Evolutionary conservation across 2,113 vertebrate genomes (phyloP).

Genomic region (Tachuris rubrigastra): DNA sequence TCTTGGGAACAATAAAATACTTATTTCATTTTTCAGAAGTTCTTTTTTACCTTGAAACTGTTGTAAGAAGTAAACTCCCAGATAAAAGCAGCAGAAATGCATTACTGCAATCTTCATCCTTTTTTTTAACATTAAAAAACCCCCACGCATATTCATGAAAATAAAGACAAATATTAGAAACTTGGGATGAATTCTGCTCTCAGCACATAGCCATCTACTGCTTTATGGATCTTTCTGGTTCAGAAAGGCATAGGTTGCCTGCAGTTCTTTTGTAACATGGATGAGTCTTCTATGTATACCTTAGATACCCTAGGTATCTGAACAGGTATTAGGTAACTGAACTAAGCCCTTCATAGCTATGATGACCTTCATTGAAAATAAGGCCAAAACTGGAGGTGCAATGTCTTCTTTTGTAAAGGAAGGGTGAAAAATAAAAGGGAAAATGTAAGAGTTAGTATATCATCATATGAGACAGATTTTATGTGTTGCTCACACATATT

Average conservation of each 20-base stretch:
- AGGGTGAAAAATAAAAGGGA: neutral
- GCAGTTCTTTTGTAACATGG: neutral
- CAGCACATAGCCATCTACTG: neutral
- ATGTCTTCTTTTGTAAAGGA: neutral
- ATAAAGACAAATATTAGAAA: neutral
- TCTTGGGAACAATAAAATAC: neutral
- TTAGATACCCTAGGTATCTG: neutral
- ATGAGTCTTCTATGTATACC: neutral
- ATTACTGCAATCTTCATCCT: neutral
- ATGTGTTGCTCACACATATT: neutral
- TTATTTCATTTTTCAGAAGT: neutral
- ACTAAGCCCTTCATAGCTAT: neutral
- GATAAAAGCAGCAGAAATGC: neutral
- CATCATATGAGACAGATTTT: accelerated
- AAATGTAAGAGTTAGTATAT: neutral
- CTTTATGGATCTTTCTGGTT: neutral
- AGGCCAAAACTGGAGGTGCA: neutral
- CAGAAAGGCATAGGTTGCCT: neutral
- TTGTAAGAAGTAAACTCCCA: neutral
- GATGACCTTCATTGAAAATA: neutral
- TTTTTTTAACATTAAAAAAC: neutral
- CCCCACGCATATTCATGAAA: neutral
- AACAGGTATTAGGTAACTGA: neutral
- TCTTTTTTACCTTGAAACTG: neutral
- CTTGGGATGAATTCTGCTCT: neutral